Conservation (phyloP, 2,888 invertebrate species). For the Cabera pusaria region DNA sequence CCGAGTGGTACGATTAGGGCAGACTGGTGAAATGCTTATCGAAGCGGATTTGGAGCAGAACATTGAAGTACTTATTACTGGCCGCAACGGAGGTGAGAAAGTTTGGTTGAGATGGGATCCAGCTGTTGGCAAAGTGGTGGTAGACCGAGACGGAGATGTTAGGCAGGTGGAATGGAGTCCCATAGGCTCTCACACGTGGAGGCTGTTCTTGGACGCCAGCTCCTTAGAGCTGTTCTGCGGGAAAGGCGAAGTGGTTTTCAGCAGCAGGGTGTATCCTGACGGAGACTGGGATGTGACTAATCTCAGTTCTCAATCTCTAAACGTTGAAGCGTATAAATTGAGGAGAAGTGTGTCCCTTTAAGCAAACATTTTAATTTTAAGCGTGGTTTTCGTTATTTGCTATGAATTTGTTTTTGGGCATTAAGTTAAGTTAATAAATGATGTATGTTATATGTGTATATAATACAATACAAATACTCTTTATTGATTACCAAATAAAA, state of each 20-base stretch:
- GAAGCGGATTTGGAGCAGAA: slow-evolving; percentile 46
- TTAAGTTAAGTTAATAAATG: too few relatives aligned
- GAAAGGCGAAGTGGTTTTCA: slow-evolving; percentile 74
- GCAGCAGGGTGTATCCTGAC: slow-evolving; percentile 62
- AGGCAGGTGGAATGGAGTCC: slow-evolving; percentile 69
- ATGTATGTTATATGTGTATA: too few relatives aligned
- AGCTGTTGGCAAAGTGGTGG: slow-evolving; percentile 50
- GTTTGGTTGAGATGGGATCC: slow-evolving; percentile 57
- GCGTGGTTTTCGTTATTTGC: too few relatives aligned
- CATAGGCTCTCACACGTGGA: slow-evolving; percentile 48
- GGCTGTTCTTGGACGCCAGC: slow-evolving; percentile 68
- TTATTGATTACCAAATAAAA: too few relatives aligned
- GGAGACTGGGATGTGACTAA: slow-evolving; percentile 65
- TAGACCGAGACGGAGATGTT: slow-evolving; percentile 60
- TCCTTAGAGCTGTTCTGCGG: slow-evolving; percentile 74
- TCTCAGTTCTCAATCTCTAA: slow-evolving; percentile 51
- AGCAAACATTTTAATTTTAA: too few relatives aligned
- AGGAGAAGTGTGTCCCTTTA: slow-evolving; percentile 58
- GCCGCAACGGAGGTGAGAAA: slow-evolving; percentile 53
- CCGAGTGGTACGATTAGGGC: slow-evolving; percentile 44
- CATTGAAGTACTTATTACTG: slow-evolving; percentile 55
- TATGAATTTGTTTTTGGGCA: too few relatives aligned
- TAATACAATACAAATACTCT: too few relatives aligned
- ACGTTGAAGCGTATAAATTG: slow-evolving; percentile 54
- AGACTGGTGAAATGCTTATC: slow-evolving; percentile 61